A percentile compares a stretch with the other conserved stretches of the same genome.
Conservation (phyloP, 2,113 vertebrate genomes). For the Cebidichthys violaceus region DNA sequence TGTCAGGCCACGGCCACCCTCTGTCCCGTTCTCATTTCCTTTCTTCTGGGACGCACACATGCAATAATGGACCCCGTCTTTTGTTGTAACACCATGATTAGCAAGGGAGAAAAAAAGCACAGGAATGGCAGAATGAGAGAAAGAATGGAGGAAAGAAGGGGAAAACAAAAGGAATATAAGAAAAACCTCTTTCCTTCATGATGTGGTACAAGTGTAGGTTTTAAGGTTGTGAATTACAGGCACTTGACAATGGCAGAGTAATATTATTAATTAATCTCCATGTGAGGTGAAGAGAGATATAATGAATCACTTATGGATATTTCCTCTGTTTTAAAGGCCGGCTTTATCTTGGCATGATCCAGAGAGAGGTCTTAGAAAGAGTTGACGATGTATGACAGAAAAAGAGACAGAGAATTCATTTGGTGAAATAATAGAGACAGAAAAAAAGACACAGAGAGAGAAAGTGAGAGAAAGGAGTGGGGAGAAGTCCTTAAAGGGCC, state of each 20-base stretch:
- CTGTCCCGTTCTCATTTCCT: slow-evolving; percentile 99
- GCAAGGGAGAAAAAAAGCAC: slow-evolving; percentile 75
- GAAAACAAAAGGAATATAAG: slow-evolving; percentile 61
- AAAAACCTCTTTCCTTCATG: slow-evolving; percentile 62
- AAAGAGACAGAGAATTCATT: slow-evolving; percentile 53
- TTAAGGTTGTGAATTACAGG: slow-evolving; percentile 75
- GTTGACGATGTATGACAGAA: slow-evolving; percentile 57
- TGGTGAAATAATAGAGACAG: slow-evolving; percentile 65
- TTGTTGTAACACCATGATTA: slow-evolving; percentile 98
- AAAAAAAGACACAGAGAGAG: slow-evolving; percentile 53
- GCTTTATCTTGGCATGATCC: slow-evolving; percentile 66
- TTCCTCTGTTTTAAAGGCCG: slow-evolving; percentile 62
- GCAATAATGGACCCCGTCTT: slow-evolving; percentile 98
- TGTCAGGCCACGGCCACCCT: slow-evolving; percentile 99
- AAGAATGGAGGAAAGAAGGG: slow-evolving; percentile 42
- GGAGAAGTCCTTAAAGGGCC: slow-evolving; percentile 73
- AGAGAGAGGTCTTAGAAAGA: slow-evolving; percentile 49
- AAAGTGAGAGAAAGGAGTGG: slow-evolving; percentile 50
- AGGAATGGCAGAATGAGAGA: slow-evolving; percentile 67
- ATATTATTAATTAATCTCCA: slow-evolving; percentile 83
- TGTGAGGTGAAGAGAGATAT: slow-evolving; percentile 68
- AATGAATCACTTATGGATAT: slow-evolving; percentile 82
- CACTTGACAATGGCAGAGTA: slow-evolving; percentile 72
- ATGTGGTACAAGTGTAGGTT: slow-evolving; percentile 76
- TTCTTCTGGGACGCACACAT: slow-evolving; percentile 94